Evolutionary conservation across 2,888 invertebrate species (phyloP).

Genomic region (Oscheius sp.): DNA sequence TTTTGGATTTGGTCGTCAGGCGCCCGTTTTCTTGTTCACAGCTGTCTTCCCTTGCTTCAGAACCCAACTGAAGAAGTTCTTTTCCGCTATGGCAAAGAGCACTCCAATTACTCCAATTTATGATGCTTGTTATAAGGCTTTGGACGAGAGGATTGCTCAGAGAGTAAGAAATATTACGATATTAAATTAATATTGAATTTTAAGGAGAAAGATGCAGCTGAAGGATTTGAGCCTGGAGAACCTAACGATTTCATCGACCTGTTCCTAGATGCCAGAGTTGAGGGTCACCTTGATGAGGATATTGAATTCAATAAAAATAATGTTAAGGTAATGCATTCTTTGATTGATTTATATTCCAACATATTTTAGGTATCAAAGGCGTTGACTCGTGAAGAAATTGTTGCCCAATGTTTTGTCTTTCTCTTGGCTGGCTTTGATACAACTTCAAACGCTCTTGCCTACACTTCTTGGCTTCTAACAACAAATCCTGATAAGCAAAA

Average conservation of each 20-base stretch:
- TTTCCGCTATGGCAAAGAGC: background rate
- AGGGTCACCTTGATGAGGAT: conserved; percentile 33
- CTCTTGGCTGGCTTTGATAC: conserved; percentile 72
- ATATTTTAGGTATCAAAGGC: conserved; percentile 48
- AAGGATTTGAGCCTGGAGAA: conserved; percentile 42
- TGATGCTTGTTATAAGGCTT: conserved; percentile 4
- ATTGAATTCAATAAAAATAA: conserved; percentile 29
- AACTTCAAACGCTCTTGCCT: conserved; percentile 73
- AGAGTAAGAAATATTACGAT: conserved; percentile 26
- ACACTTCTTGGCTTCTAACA: conserved; percentile 72
- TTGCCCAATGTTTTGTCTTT: conserved; percentile 59
- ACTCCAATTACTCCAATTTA: conserved; percentile 6
- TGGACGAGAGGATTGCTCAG: conserved; percentile 35
- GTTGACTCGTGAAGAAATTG: conserved; percentile 56
- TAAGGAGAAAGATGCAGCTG: conserved; percentile 18
- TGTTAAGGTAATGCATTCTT: background rate
- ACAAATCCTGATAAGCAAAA: conserved; percentile 44
- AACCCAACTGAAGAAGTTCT: too few relatives aligned
- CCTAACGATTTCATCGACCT: conserved; percentile 62
- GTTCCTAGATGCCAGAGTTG: conserved; percentile 55
- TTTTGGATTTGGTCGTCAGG: background rate
- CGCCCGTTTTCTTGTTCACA: background rate
- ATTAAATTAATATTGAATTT: background rate
- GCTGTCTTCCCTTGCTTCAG: background rate
- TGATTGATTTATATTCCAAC: background rate